Evolutionary conservation across 2,888 invertebrate genomes (phyloP).

Genomic region (Limenitis camilla): DNA sequence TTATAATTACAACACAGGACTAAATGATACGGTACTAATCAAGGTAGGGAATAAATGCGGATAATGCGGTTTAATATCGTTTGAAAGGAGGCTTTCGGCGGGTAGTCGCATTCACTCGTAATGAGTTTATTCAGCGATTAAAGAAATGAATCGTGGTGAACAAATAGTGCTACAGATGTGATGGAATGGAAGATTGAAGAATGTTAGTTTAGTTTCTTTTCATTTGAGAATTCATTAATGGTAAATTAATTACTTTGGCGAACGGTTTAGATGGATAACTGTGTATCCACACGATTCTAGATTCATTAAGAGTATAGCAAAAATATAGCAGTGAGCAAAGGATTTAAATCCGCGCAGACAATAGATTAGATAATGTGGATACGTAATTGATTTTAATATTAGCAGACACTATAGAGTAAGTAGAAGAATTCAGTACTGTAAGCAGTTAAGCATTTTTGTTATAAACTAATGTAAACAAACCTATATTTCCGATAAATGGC

Average conservation of each 20-base stretch:
- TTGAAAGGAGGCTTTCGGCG: constrained; percentile 71
- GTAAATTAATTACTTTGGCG: background rate
- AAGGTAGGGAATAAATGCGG: constrained; percentile 69
- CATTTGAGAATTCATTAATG: constrained; percentile 1
- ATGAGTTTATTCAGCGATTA: constrained; percentile 73
- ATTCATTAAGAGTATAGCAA: too few relatives aligned
- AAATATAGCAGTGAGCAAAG: too few relatives aligned
- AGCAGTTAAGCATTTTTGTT: too few relatives aligned
- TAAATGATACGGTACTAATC: constrained; percentile 75
- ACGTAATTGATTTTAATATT: too few relatives aligned
- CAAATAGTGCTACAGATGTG: constrained; percentile 55
- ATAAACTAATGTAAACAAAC: too few relatives aligned
- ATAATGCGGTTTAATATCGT: constrained; percentile 71
- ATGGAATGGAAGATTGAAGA: constrained; percentile 18
- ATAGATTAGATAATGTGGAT: too few relatives aligned
- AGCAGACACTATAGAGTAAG: too few relatives aligned
- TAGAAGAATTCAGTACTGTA: too few relatives aligned
- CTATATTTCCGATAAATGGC: too few relatives aligned
- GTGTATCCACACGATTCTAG: too few relatives aligned
- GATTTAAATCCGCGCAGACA: too few relatives aligned
- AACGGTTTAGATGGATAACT: too few relatives aligned
- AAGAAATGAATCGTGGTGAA: constrained; percentile 70
- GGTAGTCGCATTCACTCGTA: constrained; percentile 65
- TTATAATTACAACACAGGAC: constrained; percentile 70
- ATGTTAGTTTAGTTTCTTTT: constrained; percentile 10